phyloP scores from a whole-genome alignment of 2,888 invertebrate species.

The Andrena chrysosceles region DNA sequence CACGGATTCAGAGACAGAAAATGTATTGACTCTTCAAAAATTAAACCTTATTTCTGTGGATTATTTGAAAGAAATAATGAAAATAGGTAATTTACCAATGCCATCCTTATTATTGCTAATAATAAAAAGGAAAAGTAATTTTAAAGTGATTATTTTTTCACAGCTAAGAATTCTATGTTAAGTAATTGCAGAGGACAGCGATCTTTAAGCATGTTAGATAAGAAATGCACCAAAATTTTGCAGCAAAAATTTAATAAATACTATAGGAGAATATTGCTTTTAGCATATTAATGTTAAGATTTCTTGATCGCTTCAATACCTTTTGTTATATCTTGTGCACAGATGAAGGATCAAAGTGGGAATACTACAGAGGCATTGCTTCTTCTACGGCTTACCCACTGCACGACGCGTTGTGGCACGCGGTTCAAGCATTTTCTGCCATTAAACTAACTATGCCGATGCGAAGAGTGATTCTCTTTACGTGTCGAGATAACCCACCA shows the following conservation, averaged over 20 bases:
- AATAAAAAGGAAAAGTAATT: neutral
- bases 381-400: constrained; percentile 61
- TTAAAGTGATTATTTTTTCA: neutral
- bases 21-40: constrained; percentile 65
- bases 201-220: too few relatives aligned
- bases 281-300: too few relatives aligned
- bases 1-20: constrained; percentile 45
- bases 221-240: too few relatives aligned
- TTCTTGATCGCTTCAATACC: neutral
- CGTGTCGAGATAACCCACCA: constrained; percentile 63
- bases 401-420: constrained; percentile 68
- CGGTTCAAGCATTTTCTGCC: constrained; percentile 53
- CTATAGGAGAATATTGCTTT: too few relatives aligned
- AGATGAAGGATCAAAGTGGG: constrained; percentile 47
- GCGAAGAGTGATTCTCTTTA: constrained; percentile 67
- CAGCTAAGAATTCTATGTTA: neutral
- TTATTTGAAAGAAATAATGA: constrained; percentile 51
- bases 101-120: neutral
- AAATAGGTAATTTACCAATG: constrained; percentile 55
- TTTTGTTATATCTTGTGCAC: neutral
- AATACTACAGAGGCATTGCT: constrained; percentile 34
- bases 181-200: too few relatives aligned
- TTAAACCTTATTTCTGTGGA: constrained; percentile 51
- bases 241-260: too few relatives aligned
- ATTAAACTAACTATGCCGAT: constrained; percentile 61